Conservation (phyloP, 2,888 invertebrate species). For the Agrilus mali region DNA sequence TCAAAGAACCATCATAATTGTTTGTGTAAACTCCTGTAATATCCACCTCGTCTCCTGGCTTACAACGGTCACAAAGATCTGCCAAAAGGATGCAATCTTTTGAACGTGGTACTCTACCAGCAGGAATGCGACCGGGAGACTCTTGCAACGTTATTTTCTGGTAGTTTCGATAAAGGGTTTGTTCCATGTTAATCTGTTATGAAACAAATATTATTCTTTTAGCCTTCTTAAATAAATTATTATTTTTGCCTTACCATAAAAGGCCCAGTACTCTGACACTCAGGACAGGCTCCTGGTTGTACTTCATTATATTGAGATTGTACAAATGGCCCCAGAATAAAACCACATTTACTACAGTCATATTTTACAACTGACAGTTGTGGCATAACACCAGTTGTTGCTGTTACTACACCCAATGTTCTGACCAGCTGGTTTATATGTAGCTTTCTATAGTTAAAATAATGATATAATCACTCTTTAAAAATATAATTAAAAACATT, state of each 20-base stretch:
- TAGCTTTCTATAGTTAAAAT: slow-evolving; percentile 44
- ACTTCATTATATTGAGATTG: slow-evolving; percentile 90
- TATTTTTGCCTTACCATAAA: slow-evolving; percentile 55
- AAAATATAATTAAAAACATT: neutral
- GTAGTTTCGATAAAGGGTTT: slow-evolving; percentile 97
- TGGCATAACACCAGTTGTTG: slow-evolving; percentile 89
- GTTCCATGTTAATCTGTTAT: slow-evolving; percentile 89
- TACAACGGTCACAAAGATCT: slow-evolving; percentile 93
- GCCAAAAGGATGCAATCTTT: slow-evolving; percentile 92
- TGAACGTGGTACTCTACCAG: slow-evolving; percentile 92
- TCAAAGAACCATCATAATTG: slow-evolving; percentile 94
- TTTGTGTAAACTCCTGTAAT: slow-evolving; percentile 93
- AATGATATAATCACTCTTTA: neutral
- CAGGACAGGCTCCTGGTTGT: slow-evolving; percentile 92
- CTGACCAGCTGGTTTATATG: slow-evolving; percentile 91
- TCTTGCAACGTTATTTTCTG: slow-evolving; percentile 97
- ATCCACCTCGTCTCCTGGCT: slow-evolving; percentile 97
- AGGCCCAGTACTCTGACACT: slow-evolving; percentile 93
- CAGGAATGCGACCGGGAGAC: slow-evolving; percentile 93
- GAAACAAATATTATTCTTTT: neutral
- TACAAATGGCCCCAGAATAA: slow-evolving; percentile 89
- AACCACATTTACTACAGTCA: slow-evolving; percentile 93
- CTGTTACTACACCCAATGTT: slow-evolving; percentile 88
- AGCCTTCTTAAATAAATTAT: neutral
- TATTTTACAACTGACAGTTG: slow-evolving; percentile 93